Evolutionary conservation across 2,888 invertebrate genomes (phyloP), one percentile per base, ranked within the genome.

Genomic region (Macrophya annulata): DNA sequence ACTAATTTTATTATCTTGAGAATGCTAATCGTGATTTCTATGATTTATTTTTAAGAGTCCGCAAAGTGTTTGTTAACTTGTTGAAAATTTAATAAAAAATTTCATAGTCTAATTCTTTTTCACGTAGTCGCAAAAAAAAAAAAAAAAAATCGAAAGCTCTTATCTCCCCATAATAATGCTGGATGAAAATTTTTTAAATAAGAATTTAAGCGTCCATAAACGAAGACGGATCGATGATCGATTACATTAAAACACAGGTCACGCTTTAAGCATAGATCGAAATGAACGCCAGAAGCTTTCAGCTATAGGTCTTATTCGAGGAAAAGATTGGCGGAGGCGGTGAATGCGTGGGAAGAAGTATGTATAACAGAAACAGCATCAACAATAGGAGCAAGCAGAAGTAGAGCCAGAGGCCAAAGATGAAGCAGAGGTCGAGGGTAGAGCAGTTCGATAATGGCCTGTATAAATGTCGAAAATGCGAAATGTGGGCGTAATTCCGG

Each of bases 401-500:
- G 37, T 15, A 21, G 55, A 37, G 55, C n/a, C 25, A 48, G 25
- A 77, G 6, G 31, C 84, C n/a, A n/a, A n/a, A n/a, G n/a, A n/a
- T n/a, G 55, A 55, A 3, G 55, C 51, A 51, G 12, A 77, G 6
- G 31, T 84, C 17, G 55, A 55, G 12, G 55, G 31, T 17, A 51
- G 51, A 55, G 87, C 89, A 85, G 92, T 88, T 92, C 91, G 89
- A 92, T 92, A 91, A 91, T 87, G 87, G 86, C 25, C 59, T 31
- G 15, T 55, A 21, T n/a, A n/a, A n/a, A 62, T 25, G 4, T 25
- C 62, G 25, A 62, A 62, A 62, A 25, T 4, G 12, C 4, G 25
- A 62, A 25, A 25, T 25, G 62, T 62, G 25, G 55, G 55, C 55
- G 55, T 55, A 55, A 55, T 55, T n/a, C 55, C 55, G 17, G 17